Percentiles rank a stretch among this genome's conserved stretches.
Evolutionary conservation across 1,140 invertebrate species (phyloP).

Genomic region (Drosophila insularis): DNA sequence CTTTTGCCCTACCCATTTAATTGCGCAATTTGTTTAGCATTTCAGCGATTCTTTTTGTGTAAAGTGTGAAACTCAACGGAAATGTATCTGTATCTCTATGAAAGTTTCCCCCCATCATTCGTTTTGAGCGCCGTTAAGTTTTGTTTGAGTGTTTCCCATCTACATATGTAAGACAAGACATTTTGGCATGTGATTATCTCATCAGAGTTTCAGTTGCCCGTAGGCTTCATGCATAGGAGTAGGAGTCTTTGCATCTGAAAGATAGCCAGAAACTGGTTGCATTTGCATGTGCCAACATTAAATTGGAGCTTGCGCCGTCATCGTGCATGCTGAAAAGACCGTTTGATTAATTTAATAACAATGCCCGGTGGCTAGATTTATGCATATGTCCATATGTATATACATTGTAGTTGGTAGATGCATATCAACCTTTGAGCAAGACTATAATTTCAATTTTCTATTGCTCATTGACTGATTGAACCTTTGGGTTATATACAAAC

Average conservation of each 20-base stretch:
- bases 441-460: constrained; percentile 46
- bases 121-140: not conserved
- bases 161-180: constrained; percentile 60
- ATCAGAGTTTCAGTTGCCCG: constrained; percentile 54
- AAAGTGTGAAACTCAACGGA: constrained; percentile 44
- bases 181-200: constrained; percentile 70
- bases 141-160: constrained; percentile 30
- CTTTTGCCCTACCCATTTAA: constrained; percentile 26
- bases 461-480: constrained; percentile 20
- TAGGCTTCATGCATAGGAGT: constrained; percentile 23
- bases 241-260: constrained; percentile 36
- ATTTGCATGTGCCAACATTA: constrained; percentile 73
- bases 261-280: constrained; percentile 41
- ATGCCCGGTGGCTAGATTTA: constrained; percentile 61
- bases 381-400: constrained; percentile 21
- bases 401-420: constrained; percentile 1
- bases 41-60: constrained; percentile 46
- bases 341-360: constrained; percentile 78
- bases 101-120: not conserved
- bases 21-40: constrained; percentile 62
- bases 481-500: constrained; percentile 12
- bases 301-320: constrained; percentile 44
- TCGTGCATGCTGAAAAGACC: constrained; percentile 54
- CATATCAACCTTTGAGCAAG: constrained; percentile 15
- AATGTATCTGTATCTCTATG: constrained; percentile 26